Conservation (phyloP, 2,113 vertebrate species). For the Enhydra lutris region DNA sequence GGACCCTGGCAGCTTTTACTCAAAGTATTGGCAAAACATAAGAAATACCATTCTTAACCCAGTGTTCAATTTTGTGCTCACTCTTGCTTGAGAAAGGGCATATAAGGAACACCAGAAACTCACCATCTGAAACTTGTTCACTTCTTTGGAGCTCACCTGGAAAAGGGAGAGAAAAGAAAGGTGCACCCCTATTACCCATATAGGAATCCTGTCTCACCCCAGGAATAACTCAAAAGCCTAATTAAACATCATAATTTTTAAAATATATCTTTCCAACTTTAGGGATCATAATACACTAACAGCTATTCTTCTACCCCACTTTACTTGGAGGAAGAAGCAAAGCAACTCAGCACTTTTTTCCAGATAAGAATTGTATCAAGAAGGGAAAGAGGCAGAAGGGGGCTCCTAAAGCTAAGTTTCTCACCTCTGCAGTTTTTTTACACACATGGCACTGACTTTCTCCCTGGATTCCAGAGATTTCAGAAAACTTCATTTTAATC, state of each 20-base stretch:
- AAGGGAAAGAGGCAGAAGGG: neutral
- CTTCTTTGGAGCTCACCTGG: constrained; percentile 98
- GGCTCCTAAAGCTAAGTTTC: neutral
- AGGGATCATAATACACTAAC: neutral
- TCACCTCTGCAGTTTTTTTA: neutral
- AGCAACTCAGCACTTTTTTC: neutral
- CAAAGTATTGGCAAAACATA: neutral
- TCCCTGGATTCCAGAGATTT: neutral
- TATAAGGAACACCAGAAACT: constrained; percentile 67
- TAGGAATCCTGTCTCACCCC: neutral
- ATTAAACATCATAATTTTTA: neutral
- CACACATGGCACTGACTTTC: neutral
- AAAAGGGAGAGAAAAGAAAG: neutral
- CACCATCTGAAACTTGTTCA: constrained; percentile 99
- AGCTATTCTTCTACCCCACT: neutral
- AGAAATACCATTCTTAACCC: neutral
- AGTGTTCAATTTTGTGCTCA: neutral
- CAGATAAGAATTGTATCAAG: neutral
- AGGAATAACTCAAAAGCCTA: neutral
- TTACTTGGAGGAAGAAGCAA: neutral
- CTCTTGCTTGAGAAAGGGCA: neutral
- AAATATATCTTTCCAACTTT: neutral
- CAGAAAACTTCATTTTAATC: neutral
- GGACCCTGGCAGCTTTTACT: neutral
- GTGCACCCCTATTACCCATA: neutral